phyloP scores from a whole-genome alignment of 2,113 vertebrate genomes.

The Rhizomys pruinosus region DNA sequence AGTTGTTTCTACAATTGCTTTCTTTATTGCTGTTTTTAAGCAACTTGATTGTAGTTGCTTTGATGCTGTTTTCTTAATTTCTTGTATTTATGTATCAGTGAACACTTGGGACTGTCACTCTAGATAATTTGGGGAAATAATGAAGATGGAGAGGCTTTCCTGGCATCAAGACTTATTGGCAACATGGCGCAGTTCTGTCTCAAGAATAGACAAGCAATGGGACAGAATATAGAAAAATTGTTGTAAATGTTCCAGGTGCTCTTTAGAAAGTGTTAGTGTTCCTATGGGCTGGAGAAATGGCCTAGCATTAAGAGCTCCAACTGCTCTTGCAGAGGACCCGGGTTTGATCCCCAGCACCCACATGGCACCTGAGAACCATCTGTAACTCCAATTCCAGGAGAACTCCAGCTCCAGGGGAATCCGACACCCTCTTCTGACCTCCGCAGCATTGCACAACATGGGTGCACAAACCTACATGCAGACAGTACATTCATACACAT shows the following conservation, averaged over 20 bases:
- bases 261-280: background rate
- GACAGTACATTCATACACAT: too few species aligned
- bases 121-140: background rate
- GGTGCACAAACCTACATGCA: too few species aligned
- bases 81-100: background rate
- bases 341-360: too few species aligned
- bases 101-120: background rate
- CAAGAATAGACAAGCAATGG: background rate
- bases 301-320: too few species aligned
- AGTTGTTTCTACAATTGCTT: background rate
- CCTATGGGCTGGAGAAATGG: too few species aligned
- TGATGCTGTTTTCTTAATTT: background rate
- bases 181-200: background rate
- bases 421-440: too few species aligned
- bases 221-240: background rate
- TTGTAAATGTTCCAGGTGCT: background rate
- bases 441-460: too few species aligned
- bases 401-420: too few species aligned
- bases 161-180: background rate
- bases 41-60: background rate
- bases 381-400: too few species aligned
- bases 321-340: too few species aligned
- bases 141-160: background rate
- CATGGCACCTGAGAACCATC: too few species aligned
- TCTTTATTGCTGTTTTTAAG: background rate